Conservation (phyloP, 2,113 vertebrate species). For the Pterocles orientalis region DNA sequence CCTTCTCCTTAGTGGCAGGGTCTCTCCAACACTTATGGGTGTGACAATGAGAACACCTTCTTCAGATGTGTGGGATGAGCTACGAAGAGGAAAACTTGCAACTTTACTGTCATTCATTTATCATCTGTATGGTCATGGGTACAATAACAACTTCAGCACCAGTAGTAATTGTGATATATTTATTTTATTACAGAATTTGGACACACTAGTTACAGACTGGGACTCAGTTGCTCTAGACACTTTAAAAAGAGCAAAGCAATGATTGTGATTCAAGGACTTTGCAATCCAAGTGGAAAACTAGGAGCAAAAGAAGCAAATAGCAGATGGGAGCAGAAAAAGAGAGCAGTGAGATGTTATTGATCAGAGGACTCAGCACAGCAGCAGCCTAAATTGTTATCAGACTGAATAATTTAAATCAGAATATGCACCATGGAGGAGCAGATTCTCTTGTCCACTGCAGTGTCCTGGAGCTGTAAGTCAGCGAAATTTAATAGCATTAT, state of each 20-base stretch:
- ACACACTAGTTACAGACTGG: not conserved
- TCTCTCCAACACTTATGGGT: not conserved
- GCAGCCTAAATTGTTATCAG: slow-evolving; percentile 53
- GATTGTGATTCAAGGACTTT: slow-evolving; percentile 5
- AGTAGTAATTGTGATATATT: not conserved
- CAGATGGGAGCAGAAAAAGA: slow-evolving; percentile 12
- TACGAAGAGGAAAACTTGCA: not conserved
- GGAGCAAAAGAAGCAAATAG: slow-evolving; percentile 35
- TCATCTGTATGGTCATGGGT: not conserved
- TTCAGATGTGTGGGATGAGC: not conserved
- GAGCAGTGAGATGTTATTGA: slow-evolving; percentile 16
- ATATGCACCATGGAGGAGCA: not conserved
- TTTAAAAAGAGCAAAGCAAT: slow-evolving; percentile 23
- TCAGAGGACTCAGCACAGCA: slow-evolving; percentile 30
- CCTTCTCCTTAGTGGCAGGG: not conserved
- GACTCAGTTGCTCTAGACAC: not conserved
- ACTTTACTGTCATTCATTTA: not conserved
- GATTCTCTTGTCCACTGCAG: not conserved
- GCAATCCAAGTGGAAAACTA: slow-evolving; percentile 17
- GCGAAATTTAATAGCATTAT: not conserved
- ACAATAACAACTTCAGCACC: not conserved
- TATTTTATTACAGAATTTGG: not conserved
- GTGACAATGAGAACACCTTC: not conserved
- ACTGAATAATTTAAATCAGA: slow-evolving; percentile 60
- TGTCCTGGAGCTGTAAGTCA: slow-evolving; percentile 11